Conservation (phyloP, 2,888 invertebrate genomes). For the Chalcis sispes region DNA sequence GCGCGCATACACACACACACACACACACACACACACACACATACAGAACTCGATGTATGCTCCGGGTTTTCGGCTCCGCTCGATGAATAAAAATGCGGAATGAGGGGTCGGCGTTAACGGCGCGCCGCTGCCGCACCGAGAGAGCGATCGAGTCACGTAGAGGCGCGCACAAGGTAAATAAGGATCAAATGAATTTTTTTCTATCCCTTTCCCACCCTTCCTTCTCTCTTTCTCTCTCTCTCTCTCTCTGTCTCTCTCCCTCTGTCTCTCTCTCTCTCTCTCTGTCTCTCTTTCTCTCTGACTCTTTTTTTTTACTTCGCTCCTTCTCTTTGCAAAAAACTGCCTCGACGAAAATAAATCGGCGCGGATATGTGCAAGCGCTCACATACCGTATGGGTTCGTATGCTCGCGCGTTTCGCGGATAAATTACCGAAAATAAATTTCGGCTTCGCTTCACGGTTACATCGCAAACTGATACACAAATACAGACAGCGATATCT, state of each 20-base stretch:
- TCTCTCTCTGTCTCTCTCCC: no score
- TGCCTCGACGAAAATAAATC: constrained; percentile 12
- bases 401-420: constrained; percentile 46
- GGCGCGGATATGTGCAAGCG: background rate
- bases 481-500: constrained; percentile 56
- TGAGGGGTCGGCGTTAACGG: constrained; percentile 15
- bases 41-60: no score
- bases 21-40: no score
- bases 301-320: no score
- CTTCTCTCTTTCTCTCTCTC: no score
- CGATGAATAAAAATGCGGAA: constrained; percentile 32
- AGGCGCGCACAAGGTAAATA: constrained; percentile 35
- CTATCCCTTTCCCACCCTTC: constrained; percentile 7
- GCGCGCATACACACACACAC: no score
- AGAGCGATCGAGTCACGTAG: constrained; percentile 30
- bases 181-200: constrained; percentile 46
- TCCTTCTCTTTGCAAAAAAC: no score
- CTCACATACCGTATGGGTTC: no score
- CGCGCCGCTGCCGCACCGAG: background rate
- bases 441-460: constrained; percentile 52
- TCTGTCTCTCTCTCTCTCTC: no score
- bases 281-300: no score
- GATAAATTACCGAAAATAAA: constrained; percentile 64
- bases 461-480: background rate
- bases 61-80: background rate